A percentile compares a stretch with the other conserved stretches of the same genome.
Conservation (phyloP, 2,113 vertebrate species). For the Numenius arquata region DNA sequence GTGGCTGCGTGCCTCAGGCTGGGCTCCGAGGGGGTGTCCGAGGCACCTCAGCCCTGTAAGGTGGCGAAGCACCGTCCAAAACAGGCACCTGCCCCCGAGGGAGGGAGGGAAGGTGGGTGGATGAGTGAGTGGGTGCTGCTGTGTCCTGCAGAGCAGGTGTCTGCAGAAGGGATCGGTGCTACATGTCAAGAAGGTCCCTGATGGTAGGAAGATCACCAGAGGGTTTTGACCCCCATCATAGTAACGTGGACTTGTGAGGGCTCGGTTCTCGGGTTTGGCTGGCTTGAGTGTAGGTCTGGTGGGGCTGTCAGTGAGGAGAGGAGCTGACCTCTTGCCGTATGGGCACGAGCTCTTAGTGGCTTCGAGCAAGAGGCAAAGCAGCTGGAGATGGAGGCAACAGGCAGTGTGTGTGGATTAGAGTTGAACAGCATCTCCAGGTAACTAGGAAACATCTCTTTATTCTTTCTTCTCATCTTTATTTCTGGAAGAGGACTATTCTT, state of each 20-base stretch:
- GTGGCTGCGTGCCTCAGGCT: too few relatives aligned
- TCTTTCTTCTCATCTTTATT: neutral
- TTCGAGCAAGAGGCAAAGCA: accelerated
- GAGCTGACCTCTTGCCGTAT: accelerated
- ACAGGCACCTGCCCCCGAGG: neutral
- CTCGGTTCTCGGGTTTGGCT: neutral
- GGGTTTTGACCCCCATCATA: accelerated
- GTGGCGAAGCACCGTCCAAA: accelerated
- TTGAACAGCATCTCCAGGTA: neutral
- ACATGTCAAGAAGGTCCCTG: accelerated
- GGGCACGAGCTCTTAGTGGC: neutral
- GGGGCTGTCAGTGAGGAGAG: neutral
- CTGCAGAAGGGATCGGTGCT: accelerated
- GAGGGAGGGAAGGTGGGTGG: too few relatives aligned
- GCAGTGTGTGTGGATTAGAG: accelerated
- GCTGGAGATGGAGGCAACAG: neutral
- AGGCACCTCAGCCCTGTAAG: neutral
- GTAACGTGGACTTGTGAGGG: accelerated
- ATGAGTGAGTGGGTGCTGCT: neutral
- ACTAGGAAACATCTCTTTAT: neutral
- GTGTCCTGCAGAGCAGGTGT: neutral
- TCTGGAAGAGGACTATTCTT: neutral
- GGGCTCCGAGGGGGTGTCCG: too few relatives aligned
- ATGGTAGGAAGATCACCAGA: too few relatives aligned
- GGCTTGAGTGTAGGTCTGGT: neutral